Evolutionary conservation across 2,113 vertebrate species (phyloP).

Genomic region (Struthidea cinerea): DNA sequence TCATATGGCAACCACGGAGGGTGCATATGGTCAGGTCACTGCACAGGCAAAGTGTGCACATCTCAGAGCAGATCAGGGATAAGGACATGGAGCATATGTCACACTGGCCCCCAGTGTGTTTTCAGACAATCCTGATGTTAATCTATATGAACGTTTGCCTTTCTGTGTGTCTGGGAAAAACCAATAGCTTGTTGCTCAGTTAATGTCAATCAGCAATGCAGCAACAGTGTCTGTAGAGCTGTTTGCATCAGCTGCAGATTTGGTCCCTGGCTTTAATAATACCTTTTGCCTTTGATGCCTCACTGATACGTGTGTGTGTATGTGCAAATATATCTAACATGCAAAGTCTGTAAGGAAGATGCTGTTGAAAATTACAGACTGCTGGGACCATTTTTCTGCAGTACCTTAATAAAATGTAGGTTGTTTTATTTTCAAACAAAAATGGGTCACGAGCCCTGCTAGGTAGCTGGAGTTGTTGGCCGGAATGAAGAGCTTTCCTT

Average conservation of each 20-base stretch:
- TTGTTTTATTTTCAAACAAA: background rate
- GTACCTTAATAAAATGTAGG: background rate
- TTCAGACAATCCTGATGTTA: background rate
- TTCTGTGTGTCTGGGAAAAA: background rate
- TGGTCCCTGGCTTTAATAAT: background rate
- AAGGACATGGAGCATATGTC: background rate
- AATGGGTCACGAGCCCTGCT: background rate
- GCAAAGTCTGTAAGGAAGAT: background rate
- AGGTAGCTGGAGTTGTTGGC: background rate
- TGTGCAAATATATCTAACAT: background rate
- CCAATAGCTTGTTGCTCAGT: background rate
- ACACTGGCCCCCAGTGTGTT: background rate
- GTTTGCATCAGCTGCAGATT: background rate
- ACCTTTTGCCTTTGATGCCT: background rate
- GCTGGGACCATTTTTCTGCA: background rate
- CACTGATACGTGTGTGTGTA: fast-evolving
- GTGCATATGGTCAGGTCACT: background rate
- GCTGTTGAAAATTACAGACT: background rate
- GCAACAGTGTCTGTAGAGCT: background rate
- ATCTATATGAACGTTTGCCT: background rate
- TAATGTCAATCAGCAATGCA: background rate
- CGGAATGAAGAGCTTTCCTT: background rate
- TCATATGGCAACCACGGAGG: background rate
- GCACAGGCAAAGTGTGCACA: background rate
- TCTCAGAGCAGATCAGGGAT: background rate